Base-by-base conservation (phyloP, 2,888 invertebrate genomes). In the Alviniconcha strummeri region DNA sequence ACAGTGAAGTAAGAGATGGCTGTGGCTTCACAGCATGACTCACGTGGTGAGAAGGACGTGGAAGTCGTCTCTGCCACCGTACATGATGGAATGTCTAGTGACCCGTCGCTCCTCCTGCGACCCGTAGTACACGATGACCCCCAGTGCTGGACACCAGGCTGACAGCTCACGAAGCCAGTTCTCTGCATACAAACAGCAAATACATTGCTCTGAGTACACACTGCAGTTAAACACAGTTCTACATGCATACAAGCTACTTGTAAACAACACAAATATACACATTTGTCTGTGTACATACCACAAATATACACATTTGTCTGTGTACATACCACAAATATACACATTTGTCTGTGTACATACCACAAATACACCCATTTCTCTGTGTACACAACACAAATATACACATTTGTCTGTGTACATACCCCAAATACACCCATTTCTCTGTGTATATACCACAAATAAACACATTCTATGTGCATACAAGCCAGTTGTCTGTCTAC, bases 31-130 rank as follows among this genome's bases (percentile, higher is more conserved):
- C 13, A 60, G 60, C 60, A 11, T 60, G 17, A 78, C 96, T 95
- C 94, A 98, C 96, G 98, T 98, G 77, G 98, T 98, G 13, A 98
- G 95, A 82, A 98, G 95, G 5, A 98, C 96, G 94, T 98, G 97
- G 86, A 96, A 93, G 77, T 96, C 96, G 5, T 95, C 95, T 36
- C 97, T 94, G 0, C 96, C 96, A 81, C 96, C 95, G 85, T 96
- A 95, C 4, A 97, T 95, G 94, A 97, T 97, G 86, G 96, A 95
- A 87, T 96, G 95, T 67, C 98, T 95, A 92, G 97, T 95, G 84
- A 95, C 95, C 56, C 96, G 95, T 0, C 98, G 94, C 89, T 98
- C 98, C 80, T 98, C 97, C 81, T 96, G 96, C 82, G 95, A 95
- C 0, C 98, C 98, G 92, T 98, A 97, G 95, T 98, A 98, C 92